Evolutionary conservation across 2,797 vertebrate genomes (phyloP), one percentile per base, ranked within the genome.

Genomic region (Falco novaeseelandiae): DNA sequence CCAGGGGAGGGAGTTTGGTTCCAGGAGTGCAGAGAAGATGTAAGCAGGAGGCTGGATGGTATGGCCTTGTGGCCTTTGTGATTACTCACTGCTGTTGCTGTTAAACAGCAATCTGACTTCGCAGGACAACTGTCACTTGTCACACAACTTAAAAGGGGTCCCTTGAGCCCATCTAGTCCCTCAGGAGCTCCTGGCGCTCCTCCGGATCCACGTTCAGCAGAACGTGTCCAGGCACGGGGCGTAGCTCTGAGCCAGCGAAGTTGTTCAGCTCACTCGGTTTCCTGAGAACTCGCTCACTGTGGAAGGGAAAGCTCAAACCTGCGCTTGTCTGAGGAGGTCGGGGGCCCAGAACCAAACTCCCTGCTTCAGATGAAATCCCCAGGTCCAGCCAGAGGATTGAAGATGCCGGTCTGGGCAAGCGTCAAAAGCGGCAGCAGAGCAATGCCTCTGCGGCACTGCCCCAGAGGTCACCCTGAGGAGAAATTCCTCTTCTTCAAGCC

Each of bases 71-170:
- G 9, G 54, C 52, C 25, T 78, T 59, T 49, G 55, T 7, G 4
- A 77, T 74, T 46, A 30, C 25, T 70, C 7, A 3, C 20, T 0
- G 0, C 8, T 49, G 20, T 25, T 73, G 63, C 48, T 85, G 32
- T 80, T 90, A 34, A 97, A 66, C 25, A 72, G 59, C 22, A 23
- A 13, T n/a, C 76, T 44, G 5, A 70, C 26, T 27, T 44, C 6
- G 0, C 6, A 70, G 44, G 38, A 54, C 30, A 91, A 30, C 36
- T 3, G 2, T 40, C 57, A 19, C 21, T 80, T 73, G 44, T 49
- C 36, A 67, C 32, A 46, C 29, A 36, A 15, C 40, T 57, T n/a
- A 44, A 2, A 89, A 83, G 30, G 38, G 14, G 72, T 55, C 38
- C 26, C 46, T 36, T 72, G n/a, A 80, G 55, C 26, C 54, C 55